Percentiles rank a stretch among this genome's conserved stretches.
These are phyloP conservation scores for Ecliptopera silaceata DNA, from an alignment of 2,888 invertebrate genomes.

Conservation along the genomic window DNA sequence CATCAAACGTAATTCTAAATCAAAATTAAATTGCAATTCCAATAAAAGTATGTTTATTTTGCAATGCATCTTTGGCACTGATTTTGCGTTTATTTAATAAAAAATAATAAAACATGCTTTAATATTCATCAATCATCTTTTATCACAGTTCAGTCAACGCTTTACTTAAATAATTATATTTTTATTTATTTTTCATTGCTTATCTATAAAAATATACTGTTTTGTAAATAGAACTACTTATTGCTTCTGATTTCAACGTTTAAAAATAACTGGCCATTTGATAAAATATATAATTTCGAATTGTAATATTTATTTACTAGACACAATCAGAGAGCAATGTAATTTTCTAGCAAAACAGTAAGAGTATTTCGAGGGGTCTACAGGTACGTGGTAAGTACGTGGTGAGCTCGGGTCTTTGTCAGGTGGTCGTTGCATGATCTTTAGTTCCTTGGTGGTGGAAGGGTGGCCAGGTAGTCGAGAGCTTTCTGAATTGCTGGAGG, in stretches of 20 bases:
- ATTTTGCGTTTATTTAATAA: constrained; percentile 71
- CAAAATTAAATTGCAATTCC: background rate
- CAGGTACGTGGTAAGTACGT: constrained; percentile 43
- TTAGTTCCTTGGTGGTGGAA: constrained; percentile 81
- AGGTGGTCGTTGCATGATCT: constrained; percentile 1
- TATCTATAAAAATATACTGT: constrained; percentile 53
- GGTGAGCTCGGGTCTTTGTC: constrained; percentile 30
- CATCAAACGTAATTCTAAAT: background rate
- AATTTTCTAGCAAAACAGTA: constrained; percentile 56
- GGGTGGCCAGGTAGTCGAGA: constrained; percentile 86
- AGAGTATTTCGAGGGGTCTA: constrained; percentile 46
- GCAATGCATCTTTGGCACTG: constrained; percentile 81
- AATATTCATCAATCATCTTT: constrained; percentile 55
- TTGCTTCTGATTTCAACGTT: constrained; percentile 14
- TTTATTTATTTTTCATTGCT: constrained; percentile 70
- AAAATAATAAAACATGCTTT: constrained; percentile 59
- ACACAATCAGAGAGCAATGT: constrained; percentile 22
- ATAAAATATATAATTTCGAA: background rate
- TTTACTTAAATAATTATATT: constrained; percentile 45
- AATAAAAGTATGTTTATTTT: constrained; percentile 48
- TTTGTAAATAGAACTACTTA: constrained; percentile 51
- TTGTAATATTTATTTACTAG: constrained; percentile 4
- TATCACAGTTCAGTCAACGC: constrained; percentile 81
- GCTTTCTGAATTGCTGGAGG: constrained; percentile 90
- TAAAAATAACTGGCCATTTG: constrained; percentile 17